Base-by-base conservation (phyloP, 2,888 invertebrate genomes). In the Nephrotoma guestfalica region DNA sequence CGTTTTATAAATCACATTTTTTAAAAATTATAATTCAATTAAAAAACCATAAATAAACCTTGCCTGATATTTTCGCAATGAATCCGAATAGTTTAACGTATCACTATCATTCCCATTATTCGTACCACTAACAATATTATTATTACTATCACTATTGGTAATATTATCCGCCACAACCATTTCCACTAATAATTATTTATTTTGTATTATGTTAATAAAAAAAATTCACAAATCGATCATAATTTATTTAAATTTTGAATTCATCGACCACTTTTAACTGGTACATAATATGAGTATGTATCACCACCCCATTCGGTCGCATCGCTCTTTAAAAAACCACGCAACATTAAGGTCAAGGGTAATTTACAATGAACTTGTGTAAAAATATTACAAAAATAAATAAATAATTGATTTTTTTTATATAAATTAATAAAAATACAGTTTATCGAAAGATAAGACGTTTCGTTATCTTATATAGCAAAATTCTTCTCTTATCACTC, bases 121-220 rank as follows among this genome's bases (percentile, higher is more conserved):
- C 30, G 71, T 30, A 30, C 30, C 30, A 30, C 30, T 4, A 18
- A 83, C 47, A 57, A 83, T 86, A 43, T 85, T 86, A 87, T 87
- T 87, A 86, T 71, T 86, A 85, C 87, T 88, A 83, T 87, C 87
- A 87, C 89, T 90, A 87, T 90, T 88, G 71, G 89, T 90, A 88
- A 90, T 89, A 87, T 89, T 90, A 87, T 91, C 87, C 85, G 90
- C 91, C 87, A 91, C 89, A 86, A 91, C 89, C 86, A 91, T 90
- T 91, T 91, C 91, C 71, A 71, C 71, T 18, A 30, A 30, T 30
- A 30, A 30, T 30, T 30, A 30, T 30, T 30, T 30, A 30, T 30
- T 30, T 30, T 30, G n/a, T 71, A 71, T 13, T 7, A 9, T 71
- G 18, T 71, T 30, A 30, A 30, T 30, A 30, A 30, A 7, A 30